Conservation (phyloP, 2,113 vertebrate genomes). For the Fregata magnificens region DNA sequence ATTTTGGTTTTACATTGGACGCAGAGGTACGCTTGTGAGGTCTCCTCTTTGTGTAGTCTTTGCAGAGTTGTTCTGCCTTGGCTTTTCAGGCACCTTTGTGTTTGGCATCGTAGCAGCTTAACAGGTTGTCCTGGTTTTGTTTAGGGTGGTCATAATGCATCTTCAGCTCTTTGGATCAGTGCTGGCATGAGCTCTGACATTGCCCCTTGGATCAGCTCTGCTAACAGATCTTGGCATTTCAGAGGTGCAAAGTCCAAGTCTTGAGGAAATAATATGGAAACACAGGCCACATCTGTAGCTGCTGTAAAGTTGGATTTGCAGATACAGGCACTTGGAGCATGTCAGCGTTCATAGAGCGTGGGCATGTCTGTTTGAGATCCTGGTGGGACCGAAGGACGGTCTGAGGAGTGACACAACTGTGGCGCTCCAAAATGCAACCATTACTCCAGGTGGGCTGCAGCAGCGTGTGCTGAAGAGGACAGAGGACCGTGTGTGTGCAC, state of each 20-base stretch:
- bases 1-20: not conserved
- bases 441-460: not conserved
- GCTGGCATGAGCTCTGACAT: not conserved
- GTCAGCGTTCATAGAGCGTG: not conserved
- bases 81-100: not conserved
- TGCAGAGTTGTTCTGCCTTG: not conserved
- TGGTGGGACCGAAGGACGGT: not conserved
- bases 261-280: not conserved
- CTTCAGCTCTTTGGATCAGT: not conserved
- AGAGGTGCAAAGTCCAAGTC: not conserved
- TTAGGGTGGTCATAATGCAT: too few relatives aligned
- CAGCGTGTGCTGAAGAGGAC: too few relatives aligned
- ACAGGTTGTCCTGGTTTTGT: not conserved
- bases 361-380: not conserved
- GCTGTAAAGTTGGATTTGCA: not conserved
- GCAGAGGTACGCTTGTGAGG: accelerated
- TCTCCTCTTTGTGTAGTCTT: not conserved
- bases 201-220: not conserved
- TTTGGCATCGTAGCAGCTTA: accelerated
- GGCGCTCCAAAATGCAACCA: not conserved
- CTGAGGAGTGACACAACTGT: accelerated
- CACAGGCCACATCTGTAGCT: not conserved
- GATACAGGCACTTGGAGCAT: not conserved
- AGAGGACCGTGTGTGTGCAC: not conserved
- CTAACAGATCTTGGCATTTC: not conserved